These are phyloP conservation scores for Leptarthrus brevirostris DNA, from an alignment of 2,888 invertebrate genomes.

Conservation along the genomic window DNA sequence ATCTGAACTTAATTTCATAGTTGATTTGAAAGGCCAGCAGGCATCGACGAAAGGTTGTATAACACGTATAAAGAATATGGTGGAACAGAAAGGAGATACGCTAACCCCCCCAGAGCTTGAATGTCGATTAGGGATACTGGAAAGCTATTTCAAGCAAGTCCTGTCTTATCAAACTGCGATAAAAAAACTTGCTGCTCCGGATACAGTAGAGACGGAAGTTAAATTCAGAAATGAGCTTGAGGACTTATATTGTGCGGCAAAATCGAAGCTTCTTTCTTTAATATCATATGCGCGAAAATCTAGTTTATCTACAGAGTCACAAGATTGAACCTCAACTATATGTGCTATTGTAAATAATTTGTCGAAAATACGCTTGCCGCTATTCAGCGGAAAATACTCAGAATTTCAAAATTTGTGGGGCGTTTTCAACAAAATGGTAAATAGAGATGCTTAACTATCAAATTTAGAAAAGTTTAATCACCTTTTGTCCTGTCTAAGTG, in stretches of 20 bases:
- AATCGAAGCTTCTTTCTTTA: neutral
- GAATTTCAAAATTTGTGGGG: too few species aligned
- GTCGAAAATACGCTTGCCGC: neutral
- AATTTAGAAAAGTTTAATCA: neutral
- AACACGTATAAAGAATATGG: neutral
- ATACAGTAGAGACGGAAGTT: neutral
- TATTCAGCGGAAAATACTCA: too few species aligned
- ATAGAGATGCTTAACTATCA: too few species aligned
- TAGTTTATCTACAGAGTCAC: neutral
- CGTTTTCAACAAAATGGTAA: neutral
- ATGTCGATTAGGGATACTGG: neutral
- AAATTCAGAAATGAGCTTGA: neutral
- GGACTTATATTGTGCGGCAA: neutral
- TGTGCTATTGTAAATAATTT: neutral
- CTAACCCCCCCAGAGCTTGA: neutral
- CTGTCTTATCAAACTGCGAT: too few species aligned
- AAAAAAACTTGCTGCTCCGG: neutral
- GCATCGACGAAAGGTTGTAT: constrained; percentile 14
- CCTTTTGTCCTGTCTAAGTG: too few species aligned
- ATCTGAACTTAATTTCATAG: too few species aligned
- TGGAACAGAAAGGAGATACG: neutral
- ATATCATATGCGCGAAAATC: neutral
- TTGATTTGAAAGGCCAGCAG: neutral
- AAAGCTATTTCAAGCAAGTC: neutral
- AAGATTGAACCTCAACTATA: neutral